A percentile compares a stretch with the other conserved stretches of the same genome.
Conservation (phyloP, 2,113 vertebrate genomes). For the Vimba vimba region DNA sequence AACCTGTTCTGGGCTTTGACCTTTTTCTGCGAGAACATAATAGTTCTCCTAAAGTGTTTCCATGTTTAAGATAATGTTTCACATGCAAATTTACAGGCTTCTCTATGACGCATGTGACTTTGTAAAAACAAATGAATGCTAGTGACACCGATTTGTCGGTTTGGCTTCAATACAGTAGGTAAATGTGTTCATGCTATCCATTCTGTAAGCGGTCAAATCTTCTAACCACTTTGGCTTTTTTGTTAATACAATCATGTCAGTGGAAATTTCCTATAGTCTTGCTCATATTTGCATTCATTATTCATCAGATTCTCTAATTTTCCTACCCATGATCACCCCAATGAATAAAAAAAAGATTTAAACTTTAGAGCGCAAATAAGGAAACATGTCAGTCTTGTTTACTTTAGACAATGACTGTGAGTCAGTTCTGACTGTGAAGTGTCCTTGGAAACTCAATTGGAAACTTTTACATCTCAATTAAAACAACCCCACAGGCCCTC, state of each 20-base stretch:
- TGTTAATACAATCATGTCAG: background rate
- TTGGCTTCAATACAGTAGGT: slow-evolving; percentile 29
- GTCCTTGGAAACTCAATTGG: slow-evolving; percentile 57
- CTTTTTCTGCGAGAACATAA: background rate
- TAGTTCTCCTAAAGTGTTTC: no score
- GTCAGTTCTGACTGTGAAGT: slow-evolving; percentile 28
- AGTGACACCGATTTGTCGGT: slow-evolving; percentile 7
- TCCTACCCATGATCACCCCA: background rate
- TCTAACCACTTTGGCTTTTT: slow-evolving; percentile 17
- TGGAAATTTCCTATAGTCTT: slow-evolving; percentile 1
- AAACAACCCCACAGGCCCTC: slow-evolving; percentile 50
- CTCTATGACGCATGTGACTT: slow-evolving; percentile 10
- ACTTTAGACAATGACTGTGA: slow-evolving; percentile 1
- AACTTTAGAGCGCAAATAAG: background rate
- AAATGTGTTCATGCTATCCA: slow-evolving; percentile 49
- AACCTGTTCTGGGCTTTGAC: background rate
- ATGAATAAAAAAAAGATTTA: background rate
- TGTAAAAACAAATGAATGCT: slow-evolving; percentile 32
- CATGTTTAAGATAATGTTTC: slow-evolving; percentile 24
- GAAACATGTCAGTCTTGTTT: slow-evolving; percentile 1
- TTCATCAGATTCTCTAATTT: slow-evolving; percentile 12
- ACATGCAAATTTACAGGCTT: slow-evolving; percentile 43
- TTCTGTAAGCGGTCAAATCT: background rate
- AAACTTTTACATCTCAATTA: slow-evolving; percentile 59
- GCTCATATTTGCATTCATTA: slow-evolving; percentile 33